Evolutionary conservation across 2,797 vertebrate species (phyloP).

Genomic region (Anabacerthia variegaticeps): DNA sequence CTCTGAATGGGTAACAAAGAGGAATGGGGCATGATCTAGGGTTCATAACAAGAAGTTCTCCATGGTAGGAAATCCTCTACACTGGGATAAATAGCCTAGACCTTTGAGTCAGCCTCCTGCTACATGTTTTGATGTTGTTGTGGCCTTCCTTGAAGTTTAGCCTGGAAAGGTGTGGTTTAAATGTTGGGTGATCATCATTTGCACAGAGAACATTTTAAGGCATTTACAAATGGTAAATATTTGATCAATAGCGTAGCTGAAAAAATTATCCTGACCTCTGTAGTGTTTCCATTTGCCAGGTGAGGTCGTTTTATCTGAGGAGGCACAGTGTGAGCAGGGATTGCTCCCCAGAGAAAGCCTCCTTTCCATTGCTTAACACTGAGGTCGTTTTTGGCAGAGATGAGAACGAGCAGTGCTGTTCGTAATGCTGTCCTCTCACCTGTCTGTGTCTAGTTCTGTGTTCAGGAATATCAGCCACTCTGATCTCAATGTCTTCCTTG

Average conservation of each 20-base stretch:
- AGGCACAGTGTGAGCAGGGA: neutral
- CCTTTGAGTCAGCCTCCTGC: neutral
- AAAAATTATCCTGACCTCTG: neutral
- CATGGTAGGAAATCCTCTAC: neutral
- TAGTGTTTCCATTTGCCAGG: neutral
- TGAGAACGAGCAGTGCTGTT: neutral
- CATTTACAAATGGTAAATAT: neutral
- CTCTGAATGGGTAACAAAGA: constrained; percentile 36
- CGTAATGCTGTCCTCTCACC: neutral
- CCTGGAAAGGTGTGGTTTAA: neutral
- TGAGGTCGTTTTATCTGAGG: neutral
- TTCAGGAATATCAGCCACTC: constrained; percentile 55
- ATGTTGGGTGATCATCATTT: neutral
- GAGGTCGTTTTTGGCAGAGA: neutral
- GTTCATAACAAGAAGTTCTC: neutral
- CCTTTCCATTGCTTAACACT: neutral
- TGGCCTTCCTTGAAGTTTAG: neutral
- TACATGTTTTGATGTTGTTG: neutral
- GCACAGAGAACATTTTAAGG: neutral
- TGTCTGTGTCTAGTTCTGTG: neutral
- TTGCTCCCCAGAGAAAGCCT: neutral
- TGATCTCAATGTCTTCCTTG: constrained; percentile 33
- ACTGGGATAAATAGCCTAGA: neutral
- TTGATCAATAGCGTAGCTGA: neutral
- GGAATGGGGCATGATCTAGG: neutral